These are phyloP conservation scores for Botrylloides violaceus DNA, from an alignment of 23 tunicate species.

Conservation along the genomic window DNA sequence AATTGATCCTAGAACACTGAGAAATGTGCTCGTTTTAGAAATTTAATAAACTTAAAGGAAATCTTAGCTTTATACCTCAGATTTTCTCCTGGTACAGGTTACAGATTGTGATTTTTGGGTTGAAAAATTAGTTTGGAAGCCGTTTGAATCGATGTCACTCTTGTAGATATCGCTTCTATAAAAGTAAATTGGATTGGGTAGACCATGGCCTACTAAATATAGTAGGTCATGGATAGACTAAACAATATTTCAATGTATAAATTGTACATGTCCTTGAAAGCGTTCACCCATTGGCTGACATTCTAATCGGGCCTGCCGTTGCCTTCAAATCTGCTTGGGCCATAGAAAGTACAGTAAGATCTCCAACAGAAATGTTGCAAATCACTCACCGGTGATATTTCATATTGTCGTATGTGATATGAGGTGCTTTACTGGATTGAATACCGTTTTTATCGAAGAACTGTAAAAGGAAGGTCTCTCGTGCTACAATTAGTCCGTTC, in stretches of 20 bases:
- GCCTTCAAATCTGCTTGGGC: no score
- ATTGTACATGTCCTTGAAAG: no score
- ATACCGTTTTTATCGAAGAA: not conserved
- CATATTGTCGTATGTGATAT: not conserved
- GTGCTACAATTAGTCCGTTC: not conserved
- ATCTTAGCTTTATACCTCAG: no score
- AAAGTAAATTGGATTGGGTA: not conserved
- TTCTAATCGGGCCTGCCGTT: no score
- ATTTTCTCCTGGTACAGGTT: not conserved
- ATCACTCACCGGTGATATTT: not conserved
- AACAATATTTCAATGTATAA: not conserved
- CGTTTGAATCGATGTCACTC: not conserved
- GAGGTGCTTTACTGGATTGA: not conserved
- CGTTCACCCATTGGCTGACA: no score
- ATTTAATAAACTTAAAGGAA: not conserved
- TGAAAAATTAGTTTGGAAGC: not conserved
- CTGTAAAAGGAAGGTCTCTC: constrained; percentile 1
- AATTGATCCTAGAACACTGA: not conserved
- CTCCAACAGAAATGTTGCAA: not conserved
- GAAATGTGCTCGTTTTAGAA: not conserved
- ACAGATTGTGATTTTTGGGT: not conserved
- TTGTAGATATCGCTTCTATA: not conserved
- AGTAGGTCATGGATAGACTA: not conserved
- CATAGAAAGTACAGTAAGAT: not conserved
- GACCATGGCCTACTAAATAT: not conserved